Evolutionary conservation across 2,797 vertebrate species (phyloP), one percentile per base, ranked within the genome.

Genomic region (Cyclopterus lumpus): DNA sequence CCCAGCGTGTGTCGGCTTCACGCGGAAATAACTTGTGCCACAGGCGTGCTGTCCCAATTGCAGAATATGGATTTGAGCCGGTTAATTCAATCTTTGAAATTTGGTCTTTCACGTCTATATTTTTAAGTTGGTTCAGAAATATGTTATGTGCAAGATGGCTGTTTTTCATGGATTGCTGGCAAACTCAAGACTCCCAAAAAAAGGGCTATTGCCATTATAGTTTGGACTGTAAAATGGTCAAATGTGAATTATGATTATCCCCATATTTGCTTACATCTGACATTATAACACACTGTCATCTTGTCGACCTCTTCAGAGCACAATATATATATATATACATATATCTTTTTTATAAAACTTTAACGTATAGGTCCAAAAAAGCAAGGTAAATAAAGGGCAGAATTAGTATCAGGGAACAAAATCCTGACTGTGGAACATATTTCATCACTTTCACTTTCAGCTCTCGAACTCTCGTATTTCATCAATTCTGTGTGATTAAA

Each of bases 1-100:
- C 80, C 87, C 83, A 49, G 79, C 76, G 66, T 77, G 68, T 83
- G 86, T 83, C 57, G 71, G 78, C 71, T 68, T 83, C 79, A 58
- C 87, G 69, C 62, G 54, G 77, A 86, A 82, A 86, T 79, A 77
- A 73, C 79, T 67, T 10, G 67, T 30, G 74, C 65, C 65, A 75
- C 30, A 42, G 55, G 49, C 28, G 16, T 55, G 57, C 36, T 60
- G 40, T 51, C 75, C 69, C 76, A 28, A 3, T 22, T 54, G 67
- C 15, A 57, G 65, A 68, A 34, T 75, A 79, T 75, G 62, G 57
- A 84, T 81, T 69, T 54, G 20, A 77, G 61, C 9, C 6, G 0
- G 51, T 75, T 71, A 60, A 84, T 79, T 51, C 70, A 67, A 67
- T 54, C 12, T 16, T 77, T 66, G 3, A 9, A n/a, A 77, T 75